Conservation (phyloP, 2,888 invertebrate species). For the Norana najaformis region DNA sequence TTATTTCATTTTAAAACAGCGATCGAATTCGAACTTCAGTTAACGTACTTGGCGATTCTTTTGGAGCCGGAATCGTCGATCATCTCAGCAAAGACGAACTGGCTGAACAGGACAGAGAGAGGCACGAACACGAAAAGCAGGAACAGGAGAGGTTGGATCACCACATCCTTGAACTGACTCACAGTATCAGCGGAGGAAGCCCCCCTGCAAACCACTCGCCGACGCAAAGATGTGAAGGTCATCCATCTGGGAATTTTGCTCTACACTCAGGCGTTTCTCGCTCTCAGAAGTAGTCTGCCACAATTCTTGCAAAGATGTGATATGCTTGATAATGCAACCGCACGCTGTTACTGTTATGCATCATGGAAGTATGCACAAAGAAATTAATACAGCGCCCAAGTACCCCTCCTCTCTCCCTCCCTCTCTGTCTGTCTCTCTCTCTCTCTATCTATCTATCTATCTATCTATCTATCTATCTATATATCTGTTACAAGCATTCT, state of each 20-base stretch:
- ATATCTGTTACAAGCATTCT: too few relatives aligned
- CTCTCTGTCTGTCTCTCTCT: conserved; percentile 26
- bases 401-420: conserved; percentile 21
- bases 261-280: background rate
- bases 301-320: too few relatives aligned
- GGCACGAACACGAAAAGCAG: conserved; percentile 55
- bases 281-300: too few relatives aligned
- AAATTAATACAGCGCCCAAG: too few relatives aligned
- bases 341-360: too few relatives aligned
- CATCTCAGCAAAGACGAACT: conserved; percentile 65
- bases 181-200: background rate
- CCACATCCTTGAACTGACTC: background rate
- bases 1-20: conserved; percentile 56
- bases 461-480: background rate
- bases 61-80: conserved; percentile 67
- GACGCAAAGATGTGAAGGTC: background rate
- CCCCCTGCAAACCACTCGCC: background rate
- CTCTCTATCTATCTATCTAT: background rate
- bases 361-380: too few relatives aligned
- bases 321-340: too few relatives aligned
- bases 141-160: background rate
- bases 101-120: conserved; percentile 60
- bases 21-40: conserved; percentile 67
- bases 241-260: background rate
- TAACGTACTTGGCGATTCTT: conserved; percentile 68